A percentile compares a stretch with the other conserved stretches of the same genome.
These are phyloP conservation scores for Xiphias gladius DNA, from an alignment of 2,113 vertebrate genomes.

Conservation along the genomic window DNA sequence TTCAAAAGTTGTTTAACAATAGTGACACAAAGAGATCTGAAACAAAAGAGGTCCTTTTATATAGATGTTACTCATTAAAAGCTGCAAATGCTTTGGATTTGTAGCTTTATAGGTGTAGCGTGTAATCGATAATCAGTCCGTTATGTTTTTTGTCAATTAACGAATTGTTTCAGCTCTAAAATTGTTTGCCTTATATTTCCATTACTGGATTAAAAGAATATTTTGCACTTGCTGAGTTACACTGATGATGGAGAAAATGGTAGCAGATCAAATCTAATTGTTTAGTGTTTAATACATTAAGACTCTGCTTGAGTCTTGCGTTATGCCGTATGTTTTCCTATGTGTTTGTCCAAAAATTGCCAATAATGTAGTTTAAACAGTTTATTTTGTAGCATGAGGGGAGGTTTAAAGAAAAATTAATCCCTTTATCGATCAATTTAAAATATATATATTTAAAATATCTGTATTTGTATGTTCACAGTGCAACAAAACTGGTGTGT, in stretches of 20 bases:
- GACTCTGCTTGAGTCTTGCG: slow-evolving; percentile 8
- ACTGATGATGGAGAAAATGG: background rate
- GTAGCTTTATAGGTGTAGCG: no score
- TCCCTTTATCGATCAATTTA: slow-evolving; percentile 4
- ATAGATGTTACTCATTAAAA: background rate
- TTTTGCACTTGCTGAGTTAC: slow-evolving; percentile 40
- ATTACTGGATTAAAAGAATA: background rate
- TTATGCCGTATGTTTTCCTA: background rate
- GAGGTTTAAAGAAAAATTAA: background rate
- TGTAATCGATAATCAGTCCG: no score
- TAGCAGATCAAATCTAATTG: slow-evolving; percentile 17
- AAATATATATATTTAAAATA: no score
- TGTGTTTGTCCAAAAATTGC: background rate
- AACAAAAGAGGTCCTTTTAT: background rate
- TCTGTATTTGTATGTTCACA: slow-evolving; percentile 32
- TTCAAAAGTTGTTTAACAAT: no score
- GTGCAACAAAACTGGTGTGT: background rate
- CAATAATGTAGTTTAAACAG: background rate
- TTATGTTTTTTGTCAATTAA: background rate
- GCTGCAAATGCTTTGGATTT: background rate
- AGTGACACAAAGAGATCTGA: no score
- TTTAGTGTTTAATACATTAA: background rate
- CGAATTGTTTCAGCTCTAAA: slow-evolving; percentile 10
- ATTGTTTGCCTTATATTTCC: slow-evolving; percentile 51
- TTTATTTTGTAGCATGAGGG: slow-evolving; percentile 51